phyloP scores from a whole-genome alignment of 2,888 invertebrate species.

The Hirtodrosophila trivittata region DNA sequence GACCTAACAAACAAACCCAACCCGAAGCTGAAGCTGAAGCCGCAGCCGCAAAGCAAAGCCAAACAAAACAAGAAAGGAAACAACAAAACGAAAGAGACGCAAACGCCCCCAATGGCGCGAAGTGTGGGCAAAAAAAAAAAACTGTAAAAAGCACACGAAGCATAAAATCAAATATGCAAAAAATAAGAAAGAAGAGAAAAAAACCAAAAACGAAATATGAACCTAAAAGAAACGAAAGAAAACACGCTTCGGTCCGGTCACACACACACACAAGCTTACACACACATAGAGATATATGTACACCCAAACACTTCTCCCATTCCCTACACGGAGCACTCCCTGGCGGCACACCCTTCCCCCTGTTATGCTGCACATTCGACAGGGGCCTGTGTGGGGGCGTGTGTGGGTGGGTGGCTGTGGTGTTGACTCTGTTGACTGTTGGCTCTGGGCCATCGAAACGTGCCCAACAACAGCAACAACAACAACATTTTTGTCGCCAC shows the following conservation, averaged over 20 bases:
- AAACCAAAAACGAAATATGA: constrained; percentile 73
- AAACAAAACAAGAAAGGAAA: constrained; percentile 11
- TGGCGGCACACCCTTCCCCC: background rate
- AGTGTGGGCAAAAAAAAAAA: constrained; percentile 56
- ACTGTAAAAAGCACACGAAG: constrained; percentile 77
- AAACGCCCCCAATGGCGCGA: constrained; percentile 70
- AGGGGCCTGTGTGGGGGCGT: constrained; percentile 40
- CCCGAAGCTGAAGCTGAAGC: constrained; percentile 22
- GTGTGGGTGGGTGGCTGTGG: constrained; percentile 46
- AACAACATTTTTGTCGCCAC: constrained; percentile 54
- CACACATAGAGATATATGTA: constrained; percentile 8
- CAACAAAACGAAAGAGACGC: constrained; percentile 26
- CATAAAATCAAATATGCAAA: constrained; percentile 76
- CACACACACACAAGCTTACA: constrained; percentile 13
- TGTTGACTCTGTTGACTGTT: constrained; percentile 48
- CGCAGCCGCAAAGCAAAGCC: constrained; percentile 22
- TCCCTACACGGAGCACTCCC: constrained; percentile 24
- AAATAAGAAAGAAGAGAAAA: constrained; percentile 9
- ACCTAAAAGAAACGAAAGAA: constrained; percentile 60
- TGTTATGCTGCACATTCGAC: constrained; percentile 14
- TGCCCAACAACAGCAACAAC: constrained; percentile 49
- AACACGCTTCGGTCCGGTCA: constrained; percentile 45
- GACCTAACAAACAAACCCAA: constrained; percentile 27
- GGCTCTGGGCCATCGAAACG: constrained; percentile 71
- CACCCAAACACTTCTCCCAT: constrained; percentile 24